Evolutionary conservation across 30 jellyfish, hydroid and myxozoan species (phyloP).

Genomic region (Turritopsis rubra): DNA sequence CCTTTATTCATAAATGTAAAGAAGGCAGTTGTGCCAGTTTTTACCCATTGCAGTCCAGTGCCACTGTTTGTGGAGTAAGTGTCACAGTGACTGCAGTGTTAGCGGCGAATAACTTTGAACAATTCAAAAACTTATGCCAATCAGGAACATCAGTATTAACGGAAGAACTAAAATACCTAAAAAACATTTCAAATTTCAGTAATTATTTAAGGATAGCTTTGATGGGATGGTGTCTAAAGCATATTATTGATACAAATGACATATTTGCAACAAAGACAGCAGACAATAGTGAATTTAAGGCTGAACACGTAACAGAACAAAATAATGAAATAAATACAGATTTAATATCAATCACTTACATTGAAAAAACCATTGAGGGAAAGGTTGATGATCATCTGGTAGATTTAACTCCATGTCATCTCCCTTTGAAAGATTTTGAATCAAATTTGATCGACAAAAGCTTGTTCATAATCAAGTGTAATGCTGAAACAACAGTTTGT

Average conservation of each 20-base stretch:
- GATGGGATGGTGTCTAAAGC: neutral
- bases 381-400: neutral
- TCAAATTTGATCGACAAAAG: neutral
- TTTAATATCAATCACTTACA: neutral
- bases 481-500: neutral
- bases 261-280: neutral
- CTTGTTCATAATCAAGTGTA: neutral
- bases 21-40: neutral
- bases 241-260: neutral
- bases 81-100: slow-evolving; percentile 6
- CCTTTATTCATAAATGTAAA: neutral
- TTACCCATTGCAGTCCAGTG: slow-evolving; percentile 10
- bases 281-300: too few species aligned
- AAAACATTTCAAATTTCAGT: neutral
- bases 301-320: neutral
- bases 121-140: neutral
- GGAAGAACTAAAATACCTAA: neutral
- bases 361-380: neutral
- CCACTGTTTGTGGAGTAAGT: slow-evolving; percentile 7
- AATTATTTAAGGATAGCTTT: neutral
- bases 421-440: neutral
- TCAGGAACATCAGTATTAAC: neutral
- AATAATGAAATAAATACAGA: neutral
- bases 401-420: neutral
- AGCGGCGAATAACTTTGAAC: neutral